Percentiles rank a stretch among this genome's conserved stretches.
Conservation (phyloP, 2,113 vertebrate genomes). For the Steatornis caripensis region DNA sequence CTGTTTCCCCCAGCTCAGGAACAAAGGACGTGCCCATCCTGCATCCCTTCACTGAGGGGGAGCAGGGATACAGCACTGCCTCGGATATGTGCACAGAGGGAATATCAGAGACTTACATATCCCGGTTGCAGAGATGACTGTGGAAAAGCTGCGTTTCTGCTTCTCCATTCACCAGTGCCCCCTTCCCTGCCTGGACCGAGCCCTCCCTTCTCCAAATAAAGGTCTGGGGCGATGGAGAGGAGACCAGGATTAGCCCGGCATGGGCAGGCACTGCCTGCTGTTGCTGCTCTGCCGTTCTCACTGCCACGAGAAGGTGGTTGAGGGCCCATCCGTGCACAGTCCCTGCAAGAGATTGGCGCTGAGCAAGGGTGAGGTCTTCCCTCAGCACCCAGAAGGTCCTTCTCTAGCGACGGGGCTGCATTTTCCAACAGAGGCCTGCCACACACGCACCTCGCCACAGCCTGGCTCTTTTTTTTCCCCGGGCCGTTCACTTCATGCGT, state of each 20-base stretch:
- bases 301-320: fast-evolving
- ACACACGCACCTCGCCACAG: fast-evolving
- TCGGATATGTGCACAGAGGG: too few relatives aligned
- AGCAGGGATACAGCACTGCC: neutral
- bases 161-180: neutral
- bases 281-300: neutral
- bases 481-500: fast-evolving
- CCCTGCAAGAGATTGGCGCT: neutral
- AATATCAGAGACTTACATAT: neutral
- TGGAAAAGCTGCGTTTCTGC: neutral
- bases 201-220: neutral
- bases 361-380: neutral
- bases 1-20: neutral
- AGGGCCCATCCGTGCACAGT: neutral
- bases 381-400: neutral
- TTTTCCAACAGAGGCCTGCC: neutral
- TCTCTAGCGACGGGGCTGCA: neutral
- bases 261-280: neutral
- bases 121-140: neutral
- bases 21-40: neutral
- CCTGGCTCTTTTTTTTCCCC: neutral
- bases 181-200: neutral
- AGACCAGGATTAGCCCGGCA: neutral
- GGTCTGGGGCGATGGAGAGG: too few relatives aligned
- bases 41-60: neutral